Evolutionary conservation across 2,888 invertebrate species (phyloP).

Genomic region (Dasysyrphus albostriatus): DNA sequence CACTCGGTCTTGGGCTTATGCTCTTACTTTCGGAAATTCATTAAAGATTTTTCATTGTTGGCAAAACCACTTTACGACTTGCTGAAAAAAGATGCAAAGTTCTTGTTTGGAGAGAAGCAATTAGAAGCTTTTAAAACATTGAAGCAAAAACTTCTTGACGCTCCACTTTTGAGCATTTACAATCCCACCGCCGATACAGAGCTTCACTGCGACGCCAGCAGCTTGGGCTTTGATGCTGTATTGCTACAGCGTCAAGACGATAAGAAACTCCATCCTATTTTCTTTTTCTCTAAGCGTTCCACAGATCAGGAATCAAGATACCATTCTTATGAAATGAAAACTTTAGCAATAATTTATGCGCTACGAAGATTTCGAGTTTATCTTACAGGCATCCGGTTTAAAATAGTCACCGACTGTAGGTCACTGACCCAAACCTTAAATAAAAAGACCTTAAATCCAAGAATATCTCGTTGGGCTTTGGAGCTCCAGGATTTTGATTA

Average conservation of each 20-base stretch:
- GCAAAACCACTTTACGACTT: constrained; percentile 72
- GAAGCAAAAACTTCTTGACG: constrained; percentile 44
- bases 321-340: constrained; percentile 77
- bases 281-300: constrained; percentile 77
- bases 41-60: constrained; percentile 73
- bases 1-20: background rate
- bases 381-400: too few relatives aligned
- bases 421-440: constrained; percentile 44
- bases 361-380: constrained; percentile 51
- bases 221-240: too few relatives aligned
- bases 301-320: too few relatives aligned
- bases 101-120: constrained; percentile 51
- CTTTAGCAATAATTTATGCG: constrained; percentile 77
- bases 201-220: constrained; percentile 65
- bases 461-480: too few relatives aligned
- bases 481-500: too few relatives aligned
- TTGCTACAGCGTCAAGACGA: constrained; percentile 62
- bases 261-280: constrained; percentile 77
- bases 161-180: constrained; percentile 78
- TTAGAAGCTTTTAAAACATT: constrained; percentile 45
- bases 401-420: constrained; percentile 12
- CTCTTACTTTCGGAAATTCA: constrained; percentile 74
- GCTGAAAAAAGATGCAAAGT: constrained; percentile 51
- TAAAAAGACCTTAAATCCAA: too few relatives aligned
- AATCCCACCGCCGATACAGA: constrained; percentile 56